Conservation (phyloP, 2,113 vertebrate genomes). For the crab-eating macaque (Macaca fascicularis) region DNA sequence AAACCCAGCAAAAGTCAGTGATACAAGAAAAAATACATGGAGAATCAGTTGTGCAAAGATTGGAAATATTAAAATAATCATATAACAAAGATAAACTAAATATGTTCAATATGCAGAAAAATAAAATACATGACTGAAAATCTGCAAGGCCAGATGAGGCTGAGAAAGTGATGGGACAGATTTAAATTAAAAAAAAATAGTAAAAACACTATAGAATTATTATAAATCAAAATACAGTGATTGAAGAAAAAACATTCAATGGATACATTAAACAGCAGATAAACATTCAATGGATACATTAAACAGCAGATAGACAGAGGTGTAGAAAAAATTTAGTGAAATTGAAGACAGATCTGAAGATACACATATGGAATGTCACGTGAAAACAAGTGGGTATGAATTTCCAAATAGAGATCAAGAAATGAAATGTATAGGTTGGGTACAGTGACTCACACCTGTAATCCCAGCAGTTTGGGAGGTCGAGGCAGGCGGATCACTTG, state of each 20-base stretch:
- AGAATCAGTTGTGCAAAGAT: not conserved
- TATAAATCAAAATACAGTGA: not conserved
- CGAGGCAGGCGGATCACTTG: too few relatives aligned
- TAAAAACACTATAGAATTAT: not conserved
- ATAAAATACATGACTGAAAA: not conserved
- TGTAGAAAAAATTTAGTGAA: not conserved
- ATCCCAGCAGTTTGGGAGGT: too few relatives aligned
- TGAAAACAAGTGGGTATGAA: not conserved
- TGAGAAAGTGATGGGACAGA: not conserved
- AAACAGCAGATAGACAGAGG: not conserved
- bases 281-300: not conserved
- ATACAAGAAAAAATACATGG: not conserved
- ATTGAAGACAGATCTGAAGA: not conserved
- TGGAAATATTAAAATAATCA: not conserved
- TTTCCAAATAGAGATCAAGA: not conserved
- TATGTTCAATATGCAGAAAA: not conserved
- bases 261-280: not conserved
- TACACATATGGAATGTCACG: too few relatives aligned
- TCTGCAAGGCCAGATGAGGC: not conserved
- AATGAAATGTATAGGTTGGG: not conserved
- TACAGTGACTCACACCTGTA: too few relatives aligned
- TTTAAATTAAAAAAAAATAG: not conserved
- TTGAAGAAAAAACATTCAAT: not conserved
- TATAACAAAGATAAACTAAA: not conserved
- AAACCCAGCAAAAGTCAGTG: not conserved